Conservation (phyloP, 2,888 invertebrate genomes). For the Caenorhabditis zanzibari region DNA sequence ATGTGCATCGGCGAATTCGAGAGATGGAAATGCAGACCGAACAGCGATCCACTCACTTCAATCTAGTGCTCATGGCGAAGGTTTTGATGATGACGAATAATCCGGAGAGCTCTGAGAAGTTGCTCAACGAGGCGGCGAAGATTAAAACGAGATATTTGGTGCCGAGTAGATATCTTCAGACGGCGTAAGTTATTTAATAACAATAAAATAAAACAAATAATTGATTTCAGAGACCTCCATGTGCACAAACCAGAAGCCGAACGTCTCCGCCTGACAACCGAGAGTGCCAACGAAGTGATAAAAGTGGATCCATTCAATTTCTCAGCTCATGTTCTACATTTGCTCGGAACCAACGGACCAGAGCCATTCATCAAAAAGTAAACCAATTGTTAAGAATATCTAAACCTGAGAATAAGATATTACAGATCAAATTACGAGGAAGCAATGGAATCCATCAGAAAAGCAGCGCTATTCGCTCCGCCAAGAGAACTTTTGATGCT, state of each 20-base stretch:
- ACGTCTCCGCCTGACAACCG: conserved; percentile 38
- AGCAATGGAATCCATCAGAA: conserved; percentile 45
- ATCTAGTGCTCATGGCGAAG: conserved; percentile 52
- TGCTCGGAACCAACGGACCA: conserved; percentile 58
- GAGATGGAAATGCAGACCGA: conserved; percentile 55
- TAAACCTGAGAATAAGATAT: neutral
- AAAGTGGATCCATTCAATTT: conserved; percentile 56
- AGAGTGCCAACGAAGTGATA: conserved; percentile 37
- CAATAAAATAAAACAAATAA: no score
- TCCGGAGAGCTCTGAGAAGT: conserved; percentile 30
- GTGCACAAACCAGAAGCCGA: conserved; percentile 51
- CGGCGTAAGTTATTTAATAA: conserved; percentile 42
- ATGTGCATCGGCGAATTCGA: conserved; percentile 41
- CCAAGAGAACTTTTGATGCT: conserved; percentile 63
- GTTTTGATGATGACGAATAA: conserved; percentile 67
- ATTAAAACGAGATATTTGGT: conserved; percentile 57
- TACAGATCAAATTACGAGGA: conserved; percentile 44
- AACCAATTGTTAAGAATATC: neutral
- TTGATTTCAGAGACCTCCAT: conserved; percentile 56
- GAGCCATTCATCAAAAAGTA: conserved; percentile 49
- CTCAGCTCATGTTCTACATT: conserved; percentile 63
- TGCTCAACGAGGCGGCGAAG: conserved; percentile 47
- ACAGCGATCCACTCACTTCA: conserved; percentile 52
- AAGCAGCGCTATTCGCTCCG: conserved; percentile 59
- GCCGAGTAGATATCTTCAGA: conserved; percentile 46